phyloP scores from a whole-genome alignment of 2,113 vertebrate species.

The Herpetotheres cachinnans region DNA sequence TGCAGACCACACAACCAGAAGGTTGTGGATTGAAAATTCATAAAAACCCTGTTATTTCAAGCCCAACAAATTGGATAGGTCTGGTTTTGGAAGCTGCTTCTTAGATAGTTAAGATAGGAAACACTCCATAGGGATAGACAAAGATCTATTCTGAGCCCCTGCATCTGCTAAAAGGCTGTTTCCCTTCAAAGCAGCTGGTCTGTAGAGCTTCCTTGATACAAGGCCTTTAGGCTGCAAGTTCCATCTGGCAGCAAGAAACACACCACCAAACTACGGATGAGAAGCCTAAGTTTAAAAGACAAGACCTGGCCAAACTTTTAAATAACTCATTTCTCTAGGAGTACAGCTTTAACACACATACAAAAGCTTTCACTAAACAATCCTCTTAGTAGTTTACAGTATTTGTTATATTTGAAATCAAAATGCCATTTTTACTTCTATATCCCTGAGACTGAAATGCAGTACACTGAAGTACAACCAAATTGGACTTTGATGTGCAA shows the following conservation, averaged over 20 bases:
- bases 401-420: slow-evolving; percentile 6
- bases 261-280: neutral
- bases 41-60: neutral
- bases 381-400: neutral
- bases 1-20: neutral
- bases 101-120: slow-evolving; percentile 2
- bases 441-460: slow-evolving; percentile 26
- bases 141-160: slow-evolving; percentile 29
- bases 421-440: slow-evolving; percentile 5
- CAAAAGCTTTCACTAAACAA: neutral
- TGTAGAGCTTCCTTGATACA: neutral
- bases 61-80: neutral
- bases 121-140: neutral
- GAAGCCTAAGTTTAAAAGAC: neutral
- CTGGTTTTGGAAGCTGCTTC: slow-evolving; percentile 9
- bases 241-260: neutral
- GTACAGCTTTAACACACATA: neutral
- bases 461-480: slow-evolving; percentile 33
- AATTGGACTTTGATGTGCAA: slow-evolving; percentile 62
- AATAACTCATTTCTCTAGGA: neutral
- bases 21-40: neutral
- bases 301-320: neutral
- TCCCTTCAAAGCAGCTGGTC: slow-evolving; percentile 22
- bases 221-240: slow-evolving; percentile 21
- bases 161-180: slow-evolving; percentile 6